Evolutionary conservation across 2,113 vertebrate species (phyloP), one percentile per base, ranked within the genome.

Genomic region (Condylura cristata): DNA sequence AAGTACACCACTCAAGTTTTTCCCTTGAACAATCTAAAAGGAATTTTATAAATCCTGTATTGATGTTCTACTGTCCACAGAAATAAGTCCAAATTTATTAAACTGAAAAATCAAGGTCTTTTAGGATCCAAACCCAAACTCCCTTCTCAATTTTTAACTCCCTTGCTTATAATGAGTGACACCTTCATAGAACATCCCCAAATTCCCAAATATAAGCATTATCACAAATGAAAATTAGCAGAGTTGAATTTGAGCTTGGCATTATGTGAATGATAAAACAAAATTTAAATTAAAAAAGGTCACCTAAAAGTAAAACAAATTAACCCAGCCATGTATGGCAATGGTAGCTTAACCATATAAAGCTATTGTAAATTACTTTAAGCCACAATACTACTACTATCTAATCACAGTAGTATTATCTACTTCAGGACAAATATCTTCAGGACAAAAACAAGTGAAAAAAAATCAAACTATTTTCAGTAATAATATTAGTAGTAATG

Each of bases 261-360:
- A 88, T 26, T 39, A 94, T 32, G 26, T 37, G 79, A 88, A 80
- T 74, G 32, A 91, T 53, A 86, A 89, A 74, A 79, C 46, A 51
- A 95, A 82, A 82, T 24, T 76, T 89, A 82, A 58, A 30, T 60
- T 58, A 41, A 71, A 83, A 89, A 71, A 56, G 26, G 70, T 92
- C 37, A 3, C 20, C 41, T 95, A 86, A 90, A 90, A 78, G 72
- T 44, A 72, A 80, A 86, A 70, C 66, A 86, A 85, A 58, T 34
- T 48, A 95, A 60, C 2, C 65, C 74, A 74, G 66, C 60, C 72
- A 7, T 56, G 20, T 84, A 92, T 6, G 86, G 65, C 82, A 30
- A 74, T n/a, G 44, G 12, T 53, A 82, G n/a, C 22, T 86, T 82
- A 87, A 70, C 14, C 0, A 89, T 4, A 60, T 20, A 58, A 44